Base-by-base conservation (phyloP, 1,140 invertebrate genomes). In the Leptonema lineaticorne region DNA sequence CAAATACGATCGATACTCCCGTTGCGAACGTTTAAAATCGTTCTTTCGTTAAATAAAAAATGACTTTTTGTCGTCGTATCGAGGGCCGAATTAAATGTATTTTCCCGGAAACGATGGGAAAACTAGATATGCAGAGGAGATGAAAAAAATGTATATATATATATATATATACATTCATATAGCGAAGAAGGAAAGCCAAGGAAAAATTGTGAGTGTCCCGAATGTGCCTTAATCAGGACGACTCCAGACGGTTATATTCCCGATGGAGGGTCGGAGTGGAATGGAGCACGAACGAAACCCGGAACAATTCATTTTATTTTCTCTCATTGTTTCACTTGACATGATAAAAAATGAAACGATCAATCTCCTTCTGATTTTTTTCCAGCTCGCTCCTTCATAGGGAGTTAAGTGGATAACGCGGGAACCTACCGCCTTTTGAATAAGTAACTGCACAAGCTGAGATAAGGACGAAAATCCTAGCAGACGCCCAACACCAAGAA, bases 271-370 rank as follows among this genome's bases (percentile, higher is more conserved):
- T 22, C 30, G 14, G n/a, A 37, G 58, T 14, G 63, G 57, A n/a
- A n/a, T n/a, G n/a, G n/a, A n/a, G n/a, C n/a, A n/a, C n/a, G n/a
- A n/a, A 63, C 37, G 53, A 37, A 9, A 22, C 65, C 29, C 5
- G 63, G 57, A 68, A 68, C 70, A 66, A 71, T 71, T 69, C 70
- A 69, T 72, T 72, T 69, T 69, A 69, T 72, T 69, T 72, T 67
- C 63, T 72, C 68, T 69, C 68, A 72, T 72, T 69, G 71, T 72
- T 67, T 72, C 63, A 59, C 68, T 67, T 72, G 71, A 72, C 71
- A 66, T 67, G 64, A 72, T 68, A 72, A 72, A 72, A 72, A 69
- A 69, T 72, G 58, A 72, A 72, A 69, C 68, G 59, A 72, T 72
- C 71, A 69, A 72, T 72, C 71, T 72, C 67, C 63, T 37, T 72